Percentiles rank a stretch among this genome's conserved stretches.
phyloP scores from a whole-genome alignment of 1,140 invertebrate species.

The Phymorhynchus buccinoides region DNA sequence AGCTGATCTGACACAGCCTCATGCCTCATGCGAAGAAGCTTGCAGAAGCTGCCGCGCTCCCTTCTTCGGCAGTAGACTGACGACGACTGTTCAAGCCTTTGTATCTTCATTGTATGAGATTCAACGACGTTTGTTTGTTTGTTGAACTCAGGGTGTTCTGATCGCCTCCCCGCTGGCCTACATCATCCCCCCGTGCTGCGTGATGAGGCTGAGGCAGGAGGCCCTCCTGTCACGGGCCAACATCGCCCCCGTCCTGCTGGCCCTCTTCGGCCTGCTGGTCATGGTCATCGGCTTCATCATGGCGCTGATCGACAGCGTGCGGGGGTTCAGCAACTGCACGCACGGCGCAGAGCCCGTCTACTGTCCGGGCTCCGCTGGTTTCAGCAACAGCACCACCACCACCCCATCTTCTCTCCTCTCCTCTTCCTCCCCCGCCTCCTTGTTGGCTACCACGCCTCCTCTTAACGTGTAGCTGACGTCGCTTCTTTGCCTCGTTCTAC shows the following conservation, averaged over 20 bases:
- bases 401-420: neutral
- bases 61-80: too few relatives aligned
- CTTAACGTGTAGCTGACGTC: neutral
- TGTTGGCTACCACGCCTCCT: neutral
- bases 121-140: slow-evolving; percentile 21
- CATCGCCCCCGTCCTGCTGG: slow-evolving; percentile 81
- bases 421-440: neutral
- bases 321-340: slow-evolving; percentile 76
- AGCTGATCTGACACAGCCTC: too few relatives aligned
- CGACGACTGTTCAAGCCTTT: neutral
- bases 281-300: slow-evolving; percentile 79
- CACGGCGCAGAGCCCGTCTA: slow-evolving; percentile 80
- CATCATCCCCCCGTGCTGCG: slow-evolving; percentile 86
- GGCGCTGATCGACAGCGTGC: slow-evolving; percentile 75
- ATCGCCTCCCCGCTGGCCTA: slow-evolving; percentile 89
- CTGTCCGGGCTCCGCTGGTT: slow-evolving; percentile 31
- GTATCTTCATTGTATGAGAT: neutral
- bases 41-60: too few relatives aligned
- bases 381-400: neutral
- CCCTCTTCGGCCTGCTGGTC: slow-evolving; percentile 82
- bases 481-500: neutral
- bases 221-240: slow-evolving; percentile 81
- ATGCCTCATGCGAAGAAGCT: too few relatives aligned
- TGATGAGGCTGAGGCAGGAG: slow-evolving; percentile 84
- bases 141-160: slow-evolving; percentile 81